A percentile compares a stretch with the other conserved stretches of the same genome.
Conservation (phyloP, 2,113 vertebrate genomes). For the Aphyosemion australe region DNA sequence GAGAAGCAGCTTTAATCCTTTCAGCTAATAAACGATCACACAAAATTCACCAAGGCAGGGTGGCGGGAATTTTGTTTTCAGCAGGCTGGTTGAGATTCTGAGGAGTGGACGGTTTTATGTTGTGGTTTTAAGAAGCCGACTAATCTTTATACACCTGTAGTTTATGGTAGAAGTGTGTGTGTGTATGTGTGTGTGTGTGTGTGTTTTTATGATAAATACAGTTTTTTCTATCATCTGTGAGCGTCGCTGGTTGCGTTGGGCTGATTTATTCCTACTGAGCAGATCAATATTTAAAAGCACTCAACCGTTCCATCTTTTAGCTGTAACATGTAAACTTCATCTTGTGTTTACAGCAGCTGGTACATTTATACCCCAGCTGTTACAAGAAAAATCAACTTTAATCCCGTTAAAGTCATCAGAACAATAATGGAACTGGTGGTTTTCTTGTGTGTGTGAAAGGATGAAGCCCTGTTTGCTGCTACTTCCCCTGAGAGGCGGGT, state of each 20-base stretch:
- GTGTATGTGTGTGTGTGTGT: background rate
- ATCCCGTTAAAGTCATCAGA: background rate
- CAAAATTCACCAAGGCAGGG: background rate
- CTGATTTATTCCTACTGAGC: conserved; percentile 48
- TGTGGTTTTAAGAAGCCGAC: conserved; percentile 8
- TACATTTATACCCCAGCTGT: conserved; percentile 21
- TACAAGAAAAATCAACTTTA: conserved; percentile 2
- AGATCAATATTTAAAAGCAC: conserved; percentile 54
- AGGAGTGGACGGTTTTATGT: conserved; percentile 4
- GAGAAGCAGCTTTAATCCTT: conserved; percentile 19
- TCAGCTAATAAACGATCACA: background rate
- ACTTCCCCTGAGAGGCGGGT: conserved; percentile 3
- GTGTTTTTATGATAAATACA: conserved; percentile 4
- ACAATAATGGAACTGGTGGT: no score
- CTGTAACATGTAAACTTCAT: conserved; percentile 39
- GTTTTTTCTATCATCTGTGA: background rate
- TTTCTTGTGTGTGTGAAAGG: background rate
- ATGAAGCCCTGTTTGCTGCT: conserved; percentile 4
- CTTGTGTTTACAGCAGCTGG: background rate
- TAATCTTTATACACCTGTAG: conserved; percentile 22
- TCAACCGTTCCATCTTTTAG: conserved; percentile 42
- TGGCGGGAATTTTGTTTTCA: conserved; percentile 18
- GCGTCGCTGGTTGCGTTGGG: conserved; percentile 6
- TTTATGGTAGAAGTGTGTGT: conserved; percentile 8
- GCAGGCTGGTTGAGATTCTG: conserved; percentile 8